Percentiles rank a stretch among this genome's conserved stretches.
Conservation (phyloP, 2,113 vertebrate species). For the Atlantisia rogersi region DNA sequence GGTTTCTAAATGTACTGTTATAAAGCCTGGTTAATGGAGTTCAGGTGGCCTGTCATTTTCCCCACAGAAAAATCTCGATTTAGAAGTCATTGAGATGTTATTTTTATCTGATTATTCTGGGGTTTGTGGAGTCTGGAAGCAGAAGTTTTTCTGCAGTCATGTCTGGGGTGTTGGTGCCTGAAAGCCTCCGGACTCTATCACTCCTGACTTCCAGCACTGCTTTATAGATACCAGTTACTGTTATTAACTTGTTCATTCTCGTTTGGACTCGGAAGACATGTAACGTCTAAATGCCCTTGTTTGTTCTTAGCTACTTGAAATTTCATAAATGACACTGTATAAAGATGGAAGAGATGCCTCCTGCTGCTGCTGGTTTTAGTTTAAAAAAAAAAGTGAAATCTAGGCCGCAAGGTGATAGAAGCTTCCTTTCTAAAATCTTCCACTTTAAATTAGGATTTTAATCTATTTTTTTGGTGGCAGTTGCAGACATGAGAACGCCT, state of each 20-base stretch:
- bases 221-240: not conserved
- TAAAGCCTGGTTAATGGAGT: not conserved
- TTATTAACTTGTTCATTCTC: not conserved
- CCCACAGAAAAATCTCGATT: not conserved
- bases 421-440: not conserved
- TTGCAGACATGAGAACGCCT: not conserved
- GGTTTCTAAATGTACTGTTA: not conserved
- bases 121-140: not conserved
- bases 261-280: not conserved
- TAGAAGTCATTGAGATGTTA: not conserved
- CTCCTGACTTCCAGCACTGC: not conserved
- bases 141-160: not conserved
- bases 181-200: not conserved
- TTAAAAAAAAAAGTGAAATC: not conserved
- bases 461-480: not conserved
- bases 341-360: not conserved
- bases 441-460: not conserved
- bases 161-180: not conserved
- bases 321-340: not conserved
- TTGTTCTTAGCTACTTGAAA: not conserved
- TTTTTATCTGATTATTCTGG: not conserved
- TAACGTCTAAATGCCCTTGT: not conserved
- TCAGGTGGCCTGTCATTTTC: not conserved
- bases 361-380: not conserved
- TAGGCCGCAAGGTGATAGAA: not conserved